Conservation (phyloP, 2,888 invertebrate species). For the Cerastis rubricosa region DNA sequence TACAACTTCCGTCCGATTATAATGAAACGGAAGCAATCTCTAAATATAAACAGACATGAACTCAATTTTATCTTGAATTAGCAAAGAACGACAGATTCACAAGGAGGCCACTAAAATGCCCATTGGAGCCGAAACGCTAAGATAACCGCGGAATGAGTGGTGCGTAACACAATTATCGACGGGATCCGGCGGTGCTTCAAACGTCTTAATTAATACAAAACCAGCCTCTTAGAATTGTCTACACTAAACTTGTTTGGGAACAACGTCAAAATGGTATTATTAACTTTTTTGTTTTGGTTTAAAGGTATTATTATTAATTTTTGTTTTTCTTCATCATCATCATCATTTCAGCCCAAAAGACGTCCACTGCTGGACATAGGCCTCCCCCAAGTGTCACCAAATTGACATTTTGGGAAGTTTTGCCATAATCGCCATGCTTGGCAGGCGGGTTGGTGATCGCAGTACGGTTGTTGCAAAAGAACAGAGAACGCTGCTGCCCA, state of each 20-base stretch:
- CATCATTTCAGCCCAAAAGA: too few species aligned
- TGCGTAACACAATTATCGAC: conserved; percentile 66
- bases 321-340: too few species aligned
- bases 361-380: too few species aligned
- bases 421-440: too few species aligned
- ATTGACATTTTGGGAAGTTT: too few species aligned
- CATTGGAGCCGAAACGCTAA: conserved; percentile 40
- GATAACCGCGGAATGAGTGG: conserved; percentile 59
- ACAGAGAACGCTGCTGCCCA: too few species aligned
- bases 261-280: conserved; percentile 23
- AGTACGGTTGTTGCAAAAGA: too few species aligned
- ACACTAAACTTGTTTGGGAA: conserved; percentile 7
- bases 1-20: conserved; percentile 32
- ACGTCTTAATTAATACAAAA: conserved; percentile 67
- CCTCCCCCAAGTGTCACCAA: too few species aligned
- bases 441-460: too few species aligned
- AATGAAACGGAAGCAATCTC: conserved; percentile 30
- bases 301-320: too few species aligned
- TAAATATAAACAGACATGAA: conserved; percentile 31
- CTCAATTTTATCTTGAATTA: conserved; percentile 30
- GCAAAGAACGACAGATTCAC: conserved; percentile 31
- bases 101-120: conserved; percentile 35
- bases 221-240: conserved; percentile 47
- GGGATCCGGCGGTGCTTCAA: conserved; percentile 60
- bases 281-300: too few species aligned